A percentile compares a stretch with the other conserved stretches of the same genome.
Conservation (phyloP, 2,113 vertebrate species). For the Pampusana beccarii region DNA sequence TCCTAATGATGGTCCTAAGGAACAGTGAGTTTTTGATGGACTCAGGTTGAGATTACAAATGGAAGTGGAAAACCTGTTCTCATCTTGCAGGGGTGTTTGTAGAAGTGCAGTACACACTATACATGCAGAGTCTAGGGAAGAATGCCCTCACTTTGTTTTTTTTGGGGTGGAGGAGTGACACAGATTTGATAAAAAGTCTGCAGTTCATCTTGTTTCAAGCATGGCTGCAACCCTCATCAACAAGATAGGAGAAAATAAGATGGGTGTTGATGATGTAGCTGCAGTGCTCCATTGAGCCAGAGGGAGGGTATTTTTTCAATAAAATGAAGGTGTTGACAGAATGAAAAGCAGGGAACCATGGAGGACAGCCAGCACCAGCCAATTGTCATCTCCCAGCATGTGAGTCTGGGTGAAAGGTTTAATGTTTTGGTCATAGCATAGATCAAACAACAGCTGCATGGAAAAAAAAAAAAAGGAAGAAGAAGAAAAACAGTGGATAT, state of each 20-base stretch:
- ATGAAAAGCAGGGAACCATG: neutral
- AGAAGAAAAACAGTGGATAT: neutral
- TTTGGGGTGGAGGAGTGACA: neutral
- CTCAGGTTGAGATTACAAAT: neutral
- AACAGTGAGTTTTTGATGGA: neutral
- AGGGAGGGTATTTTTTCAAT: neutral
- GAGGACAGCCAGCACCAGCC: neutral
- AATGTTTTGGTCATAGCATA: neutral
- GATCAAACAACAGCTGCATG: neutral
- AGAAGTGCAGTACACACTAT: neutral
- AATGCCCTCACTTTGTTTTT: neutral
- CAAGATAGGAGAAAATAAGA: neutral
- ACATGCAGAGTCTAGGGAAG: rapidly evolving
- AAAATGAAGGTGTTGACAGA: neutral
- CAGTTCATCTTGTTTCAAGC: neutral
- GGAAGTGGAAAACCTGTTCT: neutral
- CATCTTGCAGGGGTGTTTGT: neutral
- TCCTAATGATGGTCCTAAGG: no score
- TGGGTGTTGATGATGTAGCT: neutral
- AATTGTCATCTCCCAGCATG: neutral
- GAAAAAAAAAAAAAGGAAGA: neutral
- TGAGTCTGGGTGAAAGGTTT: neutral
- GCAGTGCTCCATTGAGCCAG: neutral
- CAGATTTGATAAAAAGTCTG: neutral
- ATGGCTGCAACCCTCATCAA: neutral